phyloP scores from a whole-genome alignment of 2,888 invertebrate genomes.

The Baccha elongata region DNA sequence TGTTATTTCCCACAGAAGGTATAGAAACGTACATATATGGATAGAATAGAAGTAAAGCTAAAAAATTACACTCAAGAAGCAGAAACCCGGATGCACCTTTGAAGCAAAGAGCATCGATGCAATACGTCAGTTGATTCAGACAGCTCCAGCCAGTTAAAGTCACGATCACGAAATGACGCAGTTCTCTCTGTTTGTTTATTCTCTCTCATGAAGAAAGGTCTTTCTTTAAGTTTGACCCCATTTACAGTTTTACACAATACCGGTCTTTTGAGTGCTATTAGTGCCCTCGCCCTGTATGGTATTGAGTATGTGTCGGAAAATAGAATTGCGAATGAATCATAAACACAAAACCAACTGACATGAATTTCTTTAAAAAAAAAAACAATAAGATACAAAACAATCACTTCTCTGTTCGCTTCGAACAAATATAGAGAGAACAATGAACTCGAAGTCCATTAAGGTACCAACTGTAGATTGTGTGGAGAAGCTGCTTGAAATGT shows the following conservation, averaged over 20 bases:
- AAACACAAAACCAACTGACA: constrained; percentile 5
- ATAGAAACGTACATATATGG: too few relatives aligned
- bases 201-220: constrained; percentile 3
- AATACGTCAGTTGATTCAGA: too few relatives aligned
- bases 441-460: constrained; percentile 26
- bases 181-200: too few relatives aligned
- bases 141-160: too few relatives aligned
- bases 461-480: neutral
- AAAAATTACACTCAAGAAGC: too few relatives aligned
- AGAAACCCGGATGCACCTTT: too few relatives aligned
- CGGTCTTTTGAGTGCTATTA: constrained; percentile 1
- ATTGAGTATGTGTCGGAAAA: too few relatives aligned
- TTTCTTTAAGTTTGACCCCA: constrained; percentile 30
- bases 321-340: constrained; percentile 3
- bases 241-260: neutral
- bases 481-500: neutral
- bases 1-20: too few relatives aligned
- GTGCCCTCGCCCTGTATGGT: constrained; percentile 3
- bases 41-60: too few relatives aligned
- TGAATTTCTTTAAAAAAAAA: neutral
- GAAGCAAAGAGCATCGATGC: too few relatives aligned
- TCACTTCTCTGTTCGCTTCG: neutral
- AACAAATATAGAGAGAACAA: constrained; percentile 6
- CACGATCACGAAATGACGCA: too few relatives aligned
- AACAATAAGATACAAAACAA: neutral